Base-by-base conservation (phyloP, 2,888 invertebrate genomes). In the Aelia acuminata region DNA sequence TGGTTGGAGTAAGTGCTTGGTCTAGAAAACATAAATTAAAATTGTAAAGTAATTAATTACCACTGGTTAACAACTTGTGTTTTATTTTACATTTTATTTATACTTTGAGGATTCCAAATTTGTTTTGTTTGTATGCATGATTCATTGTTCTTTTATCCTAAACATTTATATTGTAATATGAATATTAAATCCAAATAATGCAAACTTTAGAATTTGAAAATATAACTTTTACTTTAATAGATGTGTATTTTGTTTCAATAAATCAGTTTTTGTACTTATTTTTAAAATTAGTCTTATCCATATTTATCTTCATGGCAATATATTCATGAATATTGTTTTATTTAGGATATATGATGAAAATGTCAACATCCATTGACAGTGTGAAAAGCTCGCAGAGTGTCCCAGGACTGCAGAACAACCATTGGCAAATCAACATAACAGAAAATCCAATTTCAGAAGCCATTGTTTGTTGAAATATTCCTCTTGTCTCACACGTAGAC, bases 361-460 rank as follows among this genome's bases (percentile, higher is more conserved):
- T 89, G 50, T 90, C 91, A 39, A 88, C 89, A 84, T 90, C 91
- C 49, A 89, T 90, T 31, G 91, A 91, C 84, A 90, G 90, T 92
- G 92, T 93, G 91, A 91, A 94, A 92, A 93, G 93, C 91, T 92
- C 93, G 91, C 93, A 92, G 93, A 91, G 93, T 93, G 92, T 93
- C 92, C 91, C 91, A 94, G 88, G 88, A 1, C 39, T 80, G 11
- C 87, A 80, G 26, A 87, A 87, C 48, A 84, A 50, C 20, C 88
- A 88, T 84, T 95, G 91, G 94, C 95, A 90, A 91, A 96, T 96
- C 92, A 95, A 95, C 93, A 96, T 96, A 93, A 96, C 96, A 89
- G 96, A 96, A 93, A 96, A 96, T 92, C 96, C 96, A 88, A 96
- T 96, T 92, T 95, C 95, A 90, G 95, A 95, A 91, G 95, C 95